Base-by-base conservation (phyloP, 2,888 invertebrate genomes). In the Cremastinae sp. region DNA sequence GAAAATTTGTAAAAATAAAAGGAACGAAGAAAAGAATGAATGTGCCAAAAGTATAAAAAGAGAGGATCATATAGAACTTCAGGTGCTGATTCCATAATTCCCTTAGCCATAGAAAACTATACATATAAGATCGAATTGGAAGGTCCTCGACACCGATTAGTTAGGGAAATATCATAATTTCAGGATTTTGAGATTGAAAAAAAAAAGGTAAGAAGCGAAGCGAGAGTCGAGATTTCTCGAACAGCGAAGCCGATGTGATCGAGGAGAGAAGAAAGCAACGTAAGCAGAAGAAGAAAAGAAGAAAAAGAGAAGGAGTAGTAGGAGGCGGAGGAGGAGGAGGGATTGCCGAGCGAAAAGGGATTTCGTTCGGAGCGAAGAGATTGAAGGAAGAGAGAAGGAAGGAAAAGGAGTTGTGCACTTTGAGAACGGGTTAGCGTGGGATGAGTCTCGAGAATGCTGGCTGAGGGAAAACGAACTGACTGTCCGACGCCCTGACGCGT, bases 401-500 rank as follows among this genome's bases (percentile, higher is more conserved):
- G 58, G n/a, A n/a, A 58, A 36, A 20, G 54, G 71, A 75, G 69
- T 62, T 74, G 69, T 74, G 71, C 69, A 56, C 66, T 66, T 65
- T 75, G 8, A 16, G 71, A 69, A 79, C 80, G 78, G 79, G 78
- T 79, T 75, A 78, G 78, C 81, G 79, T 78, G 80, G 79, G 80
- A 78, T 75, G 78, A 78, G 28, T 28, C 28, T 28, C 28, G 28
- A 28, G 28, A 28, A 28, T 28, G 28, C 70, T 79, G 68, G 77
- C 61, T 69, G 49, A 80, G 72, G 28, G 69, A 65, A 73, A 66
- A 75, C 61, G 79, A 79, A 78, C 74, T 65, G 66, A 79, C 62
- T 69, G 66, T 77, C 75, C 69, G 75, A 78, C 51, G 62, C 75
- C 75, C 73, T 80, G 82, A 82, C 82, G 82, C 82, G 82, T 82